Evolutionary conservation across 2,797 vertebrate genomes (phyloP).

Genomic region (Bufotes viridis): DNA sequence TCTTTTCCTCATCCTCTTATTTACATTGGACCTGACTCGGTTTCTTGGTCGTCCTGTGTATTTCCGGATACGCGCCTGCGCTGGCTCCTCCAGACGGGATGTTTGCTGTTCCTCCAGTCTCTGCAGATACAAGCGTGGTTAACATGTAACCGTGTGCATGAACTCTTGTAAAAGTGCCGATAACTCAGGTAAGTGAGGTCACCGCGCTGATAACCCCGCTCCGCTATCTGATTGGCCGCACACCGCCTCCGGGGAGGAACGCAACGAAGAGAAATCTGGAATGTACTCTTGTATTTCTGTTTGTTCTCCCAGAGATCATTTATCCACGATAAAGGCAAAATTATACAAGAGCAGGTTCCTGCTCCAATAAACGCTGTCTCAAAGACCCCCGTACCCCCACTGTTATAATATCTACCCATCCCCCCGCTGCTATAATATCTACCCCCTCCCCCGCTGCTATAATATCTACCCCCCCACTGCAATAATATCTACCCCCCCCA

Average conservation of each 20-base stretch:
- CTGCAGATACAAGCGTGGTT: conserved; percentile 26
- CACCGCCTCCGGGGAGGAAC: not conserved
- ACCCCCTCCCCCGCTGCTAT: no score
- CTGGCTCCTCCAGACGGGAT: not conserved
- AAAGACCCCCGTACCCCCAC: no score
- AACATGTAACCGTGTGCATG: conserved; percentile 40
- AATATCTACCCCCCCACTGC: no score
- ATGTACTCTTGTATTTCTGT: not conserved
- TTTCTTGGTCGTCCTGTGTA: no score
- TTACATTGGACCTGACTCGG: not conserved
- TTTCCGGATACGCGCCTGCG: not conserved
- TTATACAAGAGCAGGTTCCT: no score
- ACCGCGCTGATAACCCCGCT: conserved; percentile 20
- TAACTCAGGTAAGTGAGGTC: conserved; percentile 22
- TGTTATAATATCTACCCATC: no score
- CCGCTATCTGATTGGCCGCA: not conserved
- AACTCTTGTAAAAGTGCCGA: conserved; percentile 32
- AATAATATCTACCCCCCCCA: no score
- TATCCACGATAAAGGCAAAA: not conserved
- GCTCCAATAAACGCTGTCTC: no score
- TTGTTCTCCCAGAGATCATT: not conserved
- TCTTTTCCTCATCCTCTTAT: not conserved
- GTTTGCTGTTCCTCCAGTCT: not conserved
- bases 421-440: no score
- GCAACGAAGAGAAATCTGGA: not conserved